Evolutionary conservation across 1,140 invertebrate species (phyloP).

Genomic region (Stegodyphus mimosarum): DNA sequence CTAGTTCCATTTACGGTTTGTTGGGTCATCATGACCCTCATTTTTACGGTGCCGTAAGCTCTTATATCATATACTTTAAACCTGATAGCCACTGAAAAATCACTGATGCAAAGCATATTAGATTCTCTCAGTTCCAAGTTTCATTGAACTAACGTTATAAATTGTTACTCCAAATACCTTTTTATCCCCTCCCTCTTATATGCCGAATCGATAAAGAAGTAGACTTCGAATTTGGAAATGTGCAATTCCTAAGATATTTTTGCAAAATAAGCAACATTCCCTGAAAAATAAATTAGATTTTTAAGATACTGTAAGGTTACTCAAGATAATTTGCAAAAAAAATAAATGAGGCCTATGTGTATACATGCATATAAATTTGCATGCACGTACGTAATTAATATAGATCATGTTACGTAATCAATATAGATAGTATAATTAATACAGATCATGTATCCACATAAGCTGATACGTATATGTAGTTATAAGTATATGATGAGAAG

Average conservation of each 20-base stretch:
- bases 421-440: too few relatives aligned
- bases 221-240: not conserved
- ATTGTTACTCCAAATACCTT: slow-evolving; percentile 8
- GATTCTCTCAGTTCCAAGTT: slow-evolving; percentile 42
- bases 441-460: too few relatives aligned
- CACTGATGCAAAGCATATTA: slow-evolving; percentile 49
- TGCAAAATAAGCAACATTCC: not conserved
- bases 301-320: too few relatives aligned
- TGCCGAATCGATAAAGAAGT: slow-evolving; percentile 10
- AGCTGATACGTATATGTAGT: too few relatives aligned
- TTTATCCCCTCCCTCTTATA: slow-evolving; percentile 5
- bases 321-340: too few relatives aligned
- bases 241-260: not conserved
- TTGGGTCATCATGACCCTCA: slow-evolving; percentile 42
- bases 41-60: slow-evolving; percentile 50
- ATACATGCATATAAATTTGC: too few relatives aligned
- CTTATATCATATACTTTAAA: slow-evolving; percentile 35
- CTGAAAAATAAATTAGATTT: too few relatives aligned
- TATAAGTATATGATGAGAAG: too few relatives aligned
- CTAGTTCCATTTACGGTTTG: slow-evolving; percentile 54
- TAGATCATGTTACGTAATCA: too few relatives aligned
- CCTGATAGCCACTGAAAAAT: slow-evolving; percentile 47
- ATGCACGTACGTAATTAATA: too few relatives aligned
- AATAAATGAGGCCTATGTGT: too few relatives aligned
- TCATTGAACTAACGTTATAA: slow-evolving; percentile 55